A percentile compares a stretch with the other conserved stretches of the same genome.
Conservation (phyloP, 1,140 invertebrate genomes). For the Physella acuta region DNA sequence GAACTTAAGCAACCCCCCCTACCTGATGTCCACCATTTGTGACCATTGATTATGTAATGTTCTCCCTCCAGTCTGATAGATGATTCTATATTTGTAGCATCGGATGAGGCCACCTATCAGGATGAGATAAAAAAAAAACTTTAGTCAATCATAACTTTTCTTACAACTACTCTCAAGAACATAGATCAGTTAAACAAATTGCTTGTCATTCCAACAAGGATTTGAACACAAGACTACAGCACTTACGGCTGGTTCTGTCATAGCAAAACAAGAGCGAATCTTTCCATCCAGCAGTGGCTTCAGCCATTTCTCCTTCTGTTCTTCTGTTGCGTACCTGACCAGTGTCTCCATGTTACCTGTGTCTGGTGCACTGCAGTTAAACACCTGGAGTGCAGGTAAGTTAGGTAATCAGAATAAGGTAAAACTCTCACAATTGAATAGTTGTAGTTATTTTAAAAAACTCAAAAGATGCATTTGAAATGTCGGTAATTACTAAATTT, state of each 20-base stretch:
- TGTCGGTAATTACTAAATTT: too few species aligned
- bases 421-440: too few species aligned
- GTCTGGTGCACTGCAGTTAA: slow-evolving; percentile 63
- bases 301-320: slow-evolving; percentile 61
- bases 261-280: slow-evolving; percentile 62
- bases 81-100: slow-evolving; percentile 62
- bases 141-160: too few species aligned
- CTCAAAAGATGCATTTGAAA: too few species aligned
- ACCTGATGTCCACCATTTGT: slow-evolving; percentile 63
- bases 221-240: too few species aligned
- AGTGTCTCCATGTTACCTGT: slow-evolving; percentile 64
- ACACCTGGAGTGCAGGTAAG: slow-evolving; percentile 57
- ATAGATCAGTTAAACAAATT: too few species aligned
- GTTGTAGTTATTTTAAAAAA: too few species aligned
- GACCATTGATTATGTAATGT: slow-evolving; percentile 60
- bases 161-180: too few species aligned
- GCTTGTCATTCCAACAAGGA: too few species aligned
- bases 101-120: slow-evolving; percentile 61
- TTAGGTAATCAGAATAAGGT: too few species aligned
- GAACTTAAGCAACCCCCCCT: too few species aligned
- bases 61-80: slow-evolving; percentile 58
- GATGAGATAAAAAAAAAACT: too few species aligned
- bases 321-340: slow-evolving; percentile 59
- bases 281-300: slow-evolving; percentile 59
- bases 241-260: slow-evolving; percentile 62